Conservation (phyloP, 2,113 vertebrate genomes). For the Myotis lucifugus region DNA sequence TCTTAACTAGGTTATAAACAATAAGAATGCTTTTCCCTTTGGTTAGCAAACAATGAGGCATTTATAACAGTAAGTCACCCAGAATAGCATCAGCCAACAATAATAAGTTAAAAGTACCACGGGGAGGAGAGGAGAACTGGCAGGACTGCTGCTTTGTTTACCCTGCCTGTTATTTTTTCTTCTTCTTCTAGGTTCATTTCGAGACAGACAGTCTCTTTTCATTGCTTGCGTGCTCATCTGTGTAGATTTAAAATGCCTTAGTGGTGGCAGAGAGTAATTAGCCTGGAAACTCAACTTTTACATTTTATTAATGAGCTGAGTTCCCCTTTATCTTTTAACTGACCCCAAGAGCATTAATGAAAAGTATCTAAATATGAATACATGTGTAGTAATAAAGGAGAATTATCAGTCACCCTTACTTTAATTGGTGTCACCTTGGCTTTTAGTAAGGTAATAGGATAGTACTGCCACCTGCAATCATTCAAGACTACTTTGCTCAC, state of each 20-base stretch:
- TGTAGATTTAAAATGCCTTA: slow-evolving; percentile 66
- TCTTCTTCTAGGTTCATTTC: slow-evolving; percentile 11
- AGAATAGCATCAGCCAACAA: background rate
- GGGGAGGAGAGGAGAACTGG: background rate
- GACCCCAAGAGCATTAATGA: slow-evolving; percentile 75
- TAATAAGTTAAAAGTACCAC: slow-evolving; percentile 34
- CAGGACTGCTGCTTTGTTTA: slow-evolving; percentile 40
- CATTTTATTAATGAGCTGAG: slow-evolving; percentile 73
- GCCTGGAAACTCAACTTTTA: slow-evolving; percentile 71
- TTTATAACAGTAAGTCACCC: background rate
- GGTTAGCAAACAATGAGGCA: slow-evolving; percentile 49
- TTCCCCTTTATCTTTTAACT: slow-evolving; percentile 68
- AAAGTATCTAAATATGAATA: slow-evolving; percentile 72
- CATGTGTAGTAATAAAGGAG: slow-evolving; percentile 75
- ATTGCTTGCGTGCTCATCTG: slow-evolving; percentile 52
- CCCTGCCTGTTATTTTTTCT: background rate
- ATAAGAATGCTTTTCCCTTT: slow-evolving; percentile 19
- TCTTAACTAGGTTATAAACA: slow-evolving; percentile 41
- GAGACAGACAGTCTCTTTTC: slow-evolving; percentile 11
- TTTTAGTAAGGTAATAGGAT: slow-evolving; percentile 71
- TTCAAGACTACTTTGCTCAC: slow-evolving; percentile 67
- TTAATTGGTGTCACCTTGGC: slow-evolving; percentile 81
- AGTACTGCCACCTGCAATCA: slow-evolving; percentile 76
- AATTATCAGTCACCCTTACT: slow-evolving; percentile 78
- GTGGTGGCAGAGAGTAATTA: slow-evolving; percentile 69